These are phyloP conservation scores for Thaleichthys pacificus DNA, from an alignment of 2,797 vertebrate species.

Conservation along the genomic window DNA sequence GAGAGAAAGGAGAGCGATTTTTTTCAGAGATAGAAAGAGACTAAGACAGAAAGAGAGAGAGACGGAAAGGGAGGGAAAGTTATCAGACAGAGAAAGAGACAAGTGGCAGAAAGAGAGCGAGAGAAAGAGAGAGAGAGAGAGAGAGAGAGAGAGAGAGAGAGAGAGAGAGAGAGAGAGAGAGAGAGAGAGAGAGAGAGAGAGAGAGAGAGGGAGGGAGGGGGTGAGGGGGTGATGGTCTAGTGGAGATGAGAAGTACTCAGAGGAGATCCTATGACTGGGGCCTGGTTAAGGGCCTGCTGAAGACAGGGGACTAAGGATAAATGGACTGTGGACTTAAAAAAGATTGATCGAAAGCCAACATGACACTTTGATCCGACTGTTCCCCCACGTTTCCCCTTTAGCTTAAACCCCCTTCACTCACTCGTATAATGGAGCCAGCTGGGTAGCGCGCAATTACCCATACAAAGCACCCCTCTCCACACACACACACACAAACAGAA, in stretches of 20 bases:
- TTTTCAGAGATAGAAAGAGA: no score
- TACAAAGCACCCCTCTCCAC: neutral
- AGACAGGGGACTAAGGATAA: neutral
- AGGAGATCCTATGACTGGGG: neutral
- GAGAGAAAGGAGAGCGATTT: neutral
- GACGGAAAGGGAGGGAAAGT: neutral
- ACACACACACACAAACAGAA: slow-evolving; percentile 17
- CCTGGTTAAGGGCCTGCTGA: neutral
- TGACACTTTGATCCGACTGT: slow-evolving; percentile 7
- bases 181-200: neutral
- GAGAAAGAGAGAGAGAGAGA: neutral
- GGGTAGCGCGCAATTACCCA: slow-evolving; percentile 4
- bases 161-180: neutral
- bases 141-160: neutral
- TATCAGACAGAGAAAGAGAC: neutral
- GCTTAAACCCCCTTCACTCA: neutral
- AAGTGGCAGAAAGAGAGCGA: neutral
- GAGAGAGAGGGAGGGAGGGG: neutral
- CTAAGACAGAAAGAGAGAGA: neutral
- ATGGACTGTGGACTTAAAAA: neutral
- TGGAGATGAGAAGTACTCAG: neutral
- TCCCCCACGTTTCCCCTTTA: neutral
- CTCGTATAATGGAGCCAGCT: neutral
- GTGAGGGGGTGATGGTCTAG: neutral
- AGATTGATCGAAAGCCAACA: slow-evolving; percentile 4